A percentile compares a stretch with the other conserved stretches of the same genome.
Evolutionary conservation across 2,113 vertebrate species (phyloP).

Genomic region (Rhinogobius similis): DNA sequence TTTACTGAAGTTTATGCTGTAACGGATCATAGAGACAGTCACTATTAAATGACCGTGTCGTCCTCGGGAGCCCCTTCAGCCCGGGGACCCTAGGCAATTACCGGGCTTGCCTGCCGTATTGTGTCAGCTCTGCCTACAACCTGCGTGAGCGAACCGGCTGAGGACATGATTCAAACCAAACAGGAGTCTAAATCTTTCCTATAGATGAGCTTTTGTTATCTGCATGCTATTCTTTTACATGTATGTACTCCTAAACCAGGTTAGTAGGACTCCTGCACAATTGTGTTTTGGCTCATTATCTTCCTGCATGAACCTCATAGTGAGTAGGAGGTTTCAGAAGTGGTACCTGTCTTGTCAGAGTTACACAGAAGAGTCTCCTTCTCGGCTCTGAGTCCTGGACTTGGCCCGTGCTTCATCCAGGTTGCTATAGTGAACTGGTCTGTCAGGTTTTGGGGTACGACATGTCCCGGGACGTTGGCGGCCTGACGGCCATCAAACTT

Average conservation of each 20-base stretch:
- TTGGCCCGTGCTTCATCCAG: constrained; percentile 98
- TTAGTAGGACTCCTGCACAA: background rate
- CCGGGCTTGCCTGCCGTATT: too few species aligned
- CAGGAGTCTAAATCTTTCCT: too few species aligned
- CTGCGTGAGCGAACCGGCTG: too few species aligned
- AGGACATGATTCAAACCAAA: too few species aligned
- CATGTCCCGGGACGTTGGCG: constrained; percentile 89
- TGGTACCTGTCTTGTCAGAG: constrained; percentile 93
- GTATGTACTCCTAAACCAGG: background rate
- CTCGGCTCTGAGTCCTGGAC: constrained; percentile 89
- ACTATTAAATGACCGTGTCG: too few species aligned
- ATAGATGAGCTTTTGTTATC: too few species aligned
- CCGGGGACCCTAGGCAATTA: too few species aligned
- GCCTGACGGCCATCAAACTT: constrained; percentile 93
- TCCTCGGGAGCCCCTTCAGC: too few species aligned
- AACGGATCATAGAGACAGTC: too few species aligned
- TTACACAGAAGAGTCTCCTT: constrained; percentile 98
- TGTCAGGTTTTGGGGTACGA: constrained; percentile 94
- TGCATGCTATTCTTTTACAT: too few species aligned
- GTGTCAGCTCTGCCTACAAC: too few species aligned
- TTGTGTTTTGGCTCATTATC: background rate
- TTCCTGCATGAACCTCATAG: background rate
- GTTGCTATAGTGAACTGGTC: constrained; percentile 96
- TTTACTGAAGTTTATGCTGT: too few species aligned
- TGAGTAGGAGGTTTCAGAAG: background rate